A percentile compares a stretch with the other conserved stretches of the same genome.
Evolutionary conservation across 92 coral and sea anemone species (phyloP).

Genomic region (Siderastrea radians): DNA sequence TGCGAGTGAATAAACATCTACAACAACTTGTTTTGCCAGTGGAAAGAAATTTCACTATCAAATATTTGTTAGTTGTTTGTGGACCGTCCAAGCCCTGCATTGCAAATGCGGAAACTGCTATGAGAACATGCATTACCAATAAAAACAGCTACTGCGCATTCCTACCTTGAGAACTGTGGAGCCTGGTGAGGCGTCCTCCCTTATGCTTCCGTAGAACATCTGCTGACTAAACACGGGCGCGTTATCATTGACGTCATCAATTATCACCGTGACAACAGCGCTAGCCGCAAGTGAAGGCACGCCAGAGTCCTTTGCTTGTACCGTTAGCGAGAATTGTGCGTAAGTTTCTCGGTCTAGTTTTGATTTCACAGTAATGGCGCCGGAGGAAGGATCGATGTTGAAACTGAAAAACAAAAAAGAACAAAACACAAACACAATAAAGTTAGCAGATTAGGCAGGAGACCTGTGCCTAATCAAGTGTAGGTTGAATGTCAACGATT

Average conservation of each 20-base stretch:
- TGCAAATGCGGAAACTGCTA: too few relatives aligned
- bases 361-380: slow-evolving; percentile 73
- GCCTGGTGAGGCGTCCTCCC: slow-evolving; percentile 93
- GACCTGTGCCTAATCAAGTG: too few relatives aligned
- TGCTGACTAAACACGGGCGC: slow-evolving; percentile 74
- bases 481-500: too few relatives aligned
- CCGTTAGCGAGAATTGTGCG: slow-evolving; percentile 64
- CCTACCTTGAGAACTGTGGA: slow-evolving; percentile 88
- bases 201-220: slow-evolving; percentile 71
- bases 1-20: too few relatives aligned
- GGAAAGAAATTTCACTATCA: too few relatives aligned
- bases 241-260: slow-evolving; percentile 92
- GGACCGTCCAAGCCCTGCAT: too few relatives aligned
- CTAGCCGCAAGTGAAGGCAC: slow-evolving; percentile 64
- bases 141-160: background rate
- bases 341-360: slow-evolving; percentile 85
- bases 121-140: too few relatives aligned
- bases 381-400: slow-evolving; percentile 59
- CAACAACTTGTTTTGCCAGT: too few relatives aligned
- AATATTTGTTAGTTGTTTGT: too few relatives aligned
- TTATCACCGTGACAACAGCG: slow-evolving; percentile 58
- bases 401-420: slow-evolving; percentile 42
- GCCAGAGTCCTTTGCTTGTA: slow-evolving; percentile 88
- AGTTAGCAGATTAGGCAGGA: background rate
- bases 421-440: background rate